A percentile compares a stretch with the other conserved stretches of the same genome.
Conservation (phyloP, 2,113 vertebrate genomes). For the Ascaphus truei region DNA sequence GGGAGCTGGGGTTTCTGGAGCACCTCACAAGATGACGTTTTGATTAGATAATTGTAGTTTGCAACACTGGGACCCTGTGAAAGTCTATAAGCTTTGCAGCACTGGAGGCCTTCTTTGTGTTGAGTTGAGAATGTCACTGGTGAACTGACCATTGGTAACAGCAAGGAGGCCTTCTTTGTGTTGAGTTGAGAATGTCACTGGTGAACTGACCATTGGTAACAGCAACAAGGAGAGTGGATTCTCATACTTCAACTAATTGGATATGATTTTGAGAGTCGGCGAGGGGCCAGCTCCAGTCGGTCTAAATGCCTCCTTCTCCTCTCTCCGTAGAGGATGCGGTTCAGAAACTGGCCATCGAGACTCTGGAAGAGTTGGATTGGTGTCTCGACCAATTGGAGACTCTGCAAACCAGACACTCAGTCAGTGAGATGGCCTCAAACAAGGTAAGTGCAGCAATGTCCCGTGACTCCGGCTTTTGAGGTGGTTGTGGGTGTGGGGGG, state of each 20-base stretch:
- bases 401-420: conserved; percentile 78
- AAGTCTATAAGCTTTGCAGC: too few species aligned
- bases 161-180: neutral
- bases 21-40: too few species aligned
- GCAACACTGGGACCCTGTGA: too few species aligned
- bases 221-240: neutral
- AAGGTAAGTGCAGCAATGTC: conserved; percentile 55
- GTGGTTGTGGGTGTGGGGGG: too few species aligned
- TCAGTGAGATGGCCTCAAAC: conserved; percentile 77
- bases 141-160: neutral
- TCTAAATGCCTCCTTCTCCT: conserved; percentile 28
- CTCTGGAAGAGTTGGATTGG: conserved; percentile 92
- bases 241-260: neutral
- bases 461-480: neutral
- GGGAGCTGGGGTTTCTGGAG: too few species aligned
- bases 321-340: conserved; percentile 73
- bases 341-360: conserved; percentile 81
- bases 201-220: neutral
- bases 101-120: neutral
- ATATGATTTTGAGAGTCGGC: neutral
- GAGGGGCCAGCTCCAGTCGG: neutral
- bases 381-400: conserved; percentile 93
- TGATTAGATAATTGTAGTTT: too few species aligned
- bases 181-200: neutral
- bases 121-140: neutral